phyloP scores from a whole-genome alignment of 2,888 invertebrate genomes.

The Hydroisotoma schaefferi region DNA sequence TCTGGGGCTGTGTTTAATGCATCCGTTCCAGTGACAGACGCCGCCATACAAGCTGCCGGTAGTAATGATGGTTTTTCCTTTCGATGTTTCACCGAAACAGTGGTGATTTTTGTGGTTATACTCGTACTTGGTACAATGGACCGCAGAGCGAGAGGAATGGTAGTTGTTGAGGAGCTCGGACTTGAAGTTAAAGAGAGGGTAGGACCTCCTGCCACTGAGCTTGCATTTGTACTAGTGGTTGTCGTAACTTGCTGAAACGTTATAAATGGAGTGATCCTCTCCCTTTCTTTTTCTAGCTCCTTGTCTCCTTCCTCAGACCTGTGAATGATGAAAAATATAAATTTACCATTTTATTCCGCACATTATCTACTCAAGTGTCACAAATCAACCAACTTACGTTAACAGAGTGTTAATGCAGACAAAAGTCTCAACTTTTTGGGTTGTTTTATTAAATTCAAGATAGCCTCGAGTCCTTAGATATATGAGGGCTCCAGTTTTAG shows the following conservation, averaged over 20 bases:
- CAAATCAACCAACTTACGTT: constrained; percentile 53
- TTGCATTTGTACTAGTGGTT: constrained; percentile 47
- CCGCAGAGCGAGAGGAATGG: constrained; percentile 1
- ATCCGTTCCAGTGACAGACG: constrained; percentile 1
- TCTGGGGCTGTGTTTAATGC: neutral
- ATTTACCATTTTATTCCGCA: neutral
- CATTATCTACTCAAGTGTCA: neutral
- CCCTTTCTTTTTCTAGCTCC: constrained; percentile 48
- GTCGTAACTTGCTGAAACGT: constrained; percentile 49
- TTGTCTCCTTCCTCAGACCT: constrained; percentile 49
- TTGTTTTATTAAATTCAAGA: constrained; percentile 72
- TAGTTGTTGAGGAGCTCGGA: constrained; percentile 1
- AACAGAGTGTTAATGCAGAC: constrained; percentile 78
- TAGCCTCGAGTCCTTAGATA: constrained; percentile 79
- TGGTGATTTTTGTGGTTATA: constrained; percentile 15
- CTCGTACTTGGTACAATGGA: constrained; percentile 10
- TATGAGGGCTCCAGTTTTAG: constrained; percentile 78
- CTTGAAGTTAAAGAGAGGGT: constrained; percentile 15
- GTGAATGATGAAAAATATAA: constrained; percentile 3
- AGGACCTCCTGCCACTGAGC: constrained; percentile 25
- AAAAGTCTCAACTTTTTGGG: constrained; percentile 74
- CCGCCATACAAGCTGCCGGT: constrained; percentile 1
- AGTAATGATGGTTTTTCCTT: constrained; percentile 15
- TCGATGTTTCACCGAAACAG: constrained; percentile 19
- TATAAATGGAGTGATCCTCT: constrained; percentile 48